phyloP scores from a whole-genome alignment of 2,888 invertebrate species.

The Spilosoma lubricipeda region DNA sequence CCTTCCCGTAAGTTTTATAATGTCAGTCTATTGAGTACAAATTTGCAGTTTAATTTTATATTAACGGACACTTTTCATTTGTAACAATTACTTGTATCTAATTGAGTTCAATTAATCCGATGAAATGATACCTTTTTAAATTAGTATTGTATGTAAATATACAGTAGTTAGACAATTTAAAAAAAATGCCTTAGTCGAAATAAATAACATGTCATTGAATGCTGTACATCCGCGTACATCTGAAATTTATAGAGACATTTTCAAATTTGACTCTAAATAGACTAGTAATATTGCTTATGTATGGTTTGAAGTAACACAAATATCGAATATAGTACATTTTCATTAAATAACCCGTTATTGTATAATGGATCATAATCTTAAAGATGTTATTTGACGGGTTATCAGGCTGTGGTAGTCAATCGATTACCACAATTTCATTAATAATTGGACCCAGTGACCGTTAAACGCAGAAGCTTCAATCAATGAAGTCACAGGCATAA shows the following conservation, averaged over 20 bases:
- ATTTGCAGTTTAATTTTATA: neutral
- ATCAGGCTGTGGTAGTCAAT: constrained; percentile 15
- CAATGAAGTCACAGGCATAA: constrained; percentile 58
- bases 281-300: neutral
- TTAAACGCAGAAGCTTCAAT: constrained; percentile 53
- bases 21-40: constrained; percentile 28
- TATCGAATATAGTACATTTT: neutral
- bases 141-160: neutral
- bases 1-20: constrained; percentile 27
- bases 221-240: neutral
- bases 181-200: neutral
- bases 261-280: neutral
- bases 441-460: constrained; percentile 49
- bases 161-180: neutral
- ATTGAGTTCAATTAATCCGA: neutral
- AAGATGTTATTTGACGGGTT: constrained; percentile 23
- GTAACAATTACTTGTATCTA: neutral
- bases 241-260: neutral
- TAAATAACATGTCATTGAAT: neutral
- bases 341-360: neutral
- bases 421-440: constrained; percentile 39
- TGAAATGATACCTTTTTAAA: neutral
- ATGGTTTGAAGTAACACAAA: neutral
- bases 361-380: constrained; percentile 13
- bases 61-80: neutral